These are phyloP conservation scores for Whitmania pigra DNA, from an alignment of 1,140 invertebrate genomes.

Conservation along the genomic window DNA sequence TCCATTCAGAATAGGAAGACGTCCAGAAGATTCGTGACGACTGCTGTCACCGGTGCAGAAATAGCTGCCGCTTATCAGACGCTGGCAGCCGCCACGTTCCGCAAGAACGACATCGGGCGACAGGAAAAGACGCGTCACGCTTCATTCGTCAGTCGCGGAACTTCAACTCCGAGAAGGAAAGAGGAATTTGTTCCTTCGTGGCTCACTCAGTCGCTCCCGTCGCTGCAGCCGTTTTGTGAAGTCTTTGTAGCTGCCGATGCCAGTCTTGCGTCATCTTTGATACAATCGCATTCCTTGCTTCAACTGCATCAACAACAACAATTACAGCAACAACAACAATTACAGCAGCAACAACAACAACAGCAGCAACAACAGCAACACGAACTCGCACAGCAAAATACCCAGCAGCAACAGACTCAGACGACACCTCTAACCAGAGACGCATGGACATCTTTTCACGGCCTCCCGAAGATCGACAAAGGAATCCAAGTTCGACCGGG, in stretches of 20 bases:
- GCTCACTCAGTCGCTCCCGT: neutral
- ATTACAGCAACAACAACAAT: neutral
- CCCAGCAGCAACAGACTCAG: neutral
- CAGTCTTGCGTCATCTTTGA: neutral
- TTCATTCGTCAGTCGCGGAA: neutral
- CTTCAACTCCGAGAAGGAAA: neutral
- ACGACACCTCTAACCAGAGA: neutral
- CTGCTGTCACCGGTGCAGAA: neutral
- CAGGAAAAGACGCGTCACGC: neutral
- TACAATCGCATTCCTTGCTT: neutral
- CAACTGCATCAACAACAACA: neutral
- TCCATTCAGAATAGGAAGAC: neutral
- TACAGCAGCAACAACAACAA: neutral
- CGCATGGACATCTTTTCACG: neutral
- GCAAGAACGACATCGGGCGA: neutral
- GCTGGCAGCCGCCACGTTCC: neutral
- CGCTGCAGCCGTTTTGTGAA: neutral
- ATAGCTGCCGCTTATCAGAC: slow-evolving; percentile 3
- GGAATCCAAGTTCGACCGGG: neutral
- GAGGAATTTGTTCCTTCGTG: neutral
- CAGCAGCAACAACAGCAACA: neutral
- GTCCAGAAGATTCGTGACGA: neutral
- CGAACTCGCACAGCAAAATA: neutral
- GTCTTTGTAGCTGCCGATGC: neutral
- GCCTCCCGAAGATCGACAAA: neutral